These are phyloP conservation scores for Odocoileus virginianus DNA, from an alignment of 2,113 vertebrate genomes.

Conservation along the genomic window DNA sequence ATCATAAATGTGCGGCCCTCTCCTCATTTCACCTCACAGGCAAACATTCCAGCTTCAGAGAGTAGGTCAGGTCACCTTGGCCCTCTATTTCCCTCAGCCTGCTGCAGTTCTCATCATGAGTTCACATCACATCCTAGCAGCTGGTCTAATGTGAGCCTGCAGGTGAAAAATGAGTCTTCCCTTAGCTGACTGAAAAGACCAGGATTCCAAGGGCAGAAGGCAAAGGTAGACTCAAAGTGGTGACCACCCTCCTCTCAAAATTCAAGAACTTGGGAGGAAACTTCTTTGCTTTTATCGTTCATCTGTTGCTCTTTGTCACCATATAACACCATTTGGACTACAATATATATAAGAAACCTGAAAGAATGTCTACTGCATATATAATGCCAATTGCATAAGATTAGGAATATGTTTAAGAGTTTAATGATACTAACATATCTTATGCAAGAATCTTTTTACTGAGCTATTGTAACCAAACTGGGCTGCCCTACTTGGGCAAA, in stretches of 20 bases:
- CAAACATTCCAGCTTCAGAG: neutral
- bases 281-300: neutral
- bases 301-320: neutral
- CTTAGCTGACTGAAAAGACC: neutral
- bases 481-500: neutral
- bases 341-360: neutral
- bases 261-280: neutral
- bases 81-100: neutral
- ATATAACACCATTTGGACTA: neutral
- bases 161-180: neutral
- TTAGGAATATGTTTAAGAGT: neutral
- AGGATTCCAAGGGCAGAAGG: neutral
- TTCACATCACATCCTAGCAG: neutral
- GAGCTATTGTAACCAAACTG: neutral
- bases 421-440: neutral
- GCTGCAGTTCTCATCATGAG: neutral
- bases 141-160: neutral
- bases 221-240: rapidly evolving
- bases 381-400: neutral
- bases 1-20: rapidly evolving
- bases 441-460: neutral
- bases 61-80: neutral
- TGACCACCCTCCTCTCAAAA: neutral
- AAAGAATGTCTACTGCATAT: neutral
- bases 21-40: neutral